Percentiles rank a stretch among this genome's conserved stretches.
These are phyloP conservation scores for Chironomus tepperi DNA, from an alignment of 1,140 invertebrate genomes.

Conservation along the genomic window DNA sequence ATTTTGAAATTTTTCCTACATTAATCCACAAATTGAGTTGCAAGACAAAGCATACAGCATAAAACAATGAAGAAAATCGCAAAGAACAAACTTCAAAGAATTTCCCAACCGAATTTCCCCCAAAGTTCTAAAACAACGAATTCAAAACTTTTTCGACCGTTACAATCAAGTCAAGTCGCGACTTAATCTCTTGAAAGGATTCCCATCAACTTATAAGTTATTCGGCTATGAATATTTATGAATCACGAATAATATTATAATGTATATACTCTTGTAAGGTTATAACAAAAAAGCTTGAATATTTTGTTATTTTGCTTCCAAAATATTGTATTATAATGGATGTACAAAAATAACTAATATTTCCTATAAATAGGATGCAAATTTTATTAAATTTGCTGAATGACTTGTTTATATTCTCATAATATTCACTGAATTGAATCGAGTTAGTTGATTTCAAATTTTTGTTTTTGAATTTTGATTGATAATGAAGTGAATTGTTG, in stretches of 20 bases:
- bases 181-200: background rate
- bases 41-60: too few relatives aligned
- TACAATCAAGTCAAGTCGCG: background rate
- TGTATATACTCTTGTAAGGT: background rate
- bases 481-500: too few relatives aligned
- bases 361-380: slow-evolving; percentile 1
- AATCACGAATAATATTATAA: background rate
- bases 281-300: background rate
- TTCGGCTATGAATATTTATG: too few relatives aligned
- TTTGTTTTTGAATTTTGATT: too few relatives aligned
- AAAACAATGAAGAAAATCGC: too few relatives aligned
- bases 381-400: background rate
- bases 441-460: too few relatives aligned
- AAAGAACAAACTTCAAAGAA: background rate
- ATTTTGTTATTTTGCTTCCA: background rate
- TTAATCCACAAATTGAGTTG: too few relatives aligned
- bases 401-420: background rate
- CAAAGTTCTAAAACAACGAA: too few relatives aligned
- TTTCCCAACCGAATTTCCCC: background rate
- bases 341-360: slow-evolving; percentile 3
- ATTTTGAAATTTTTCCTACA: too few relatives aligned
- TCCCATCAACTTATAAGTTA: background rate
- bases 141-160: background rate
- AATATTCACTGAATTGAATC: too few relatives aligned
- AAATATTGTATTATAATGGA: slow-evolving; percentile 7